Evolutionary conservation across 2,797 vertebrate genomes (phyloP).

Genomic region (Hyperoplus immaculatus): DNA sequence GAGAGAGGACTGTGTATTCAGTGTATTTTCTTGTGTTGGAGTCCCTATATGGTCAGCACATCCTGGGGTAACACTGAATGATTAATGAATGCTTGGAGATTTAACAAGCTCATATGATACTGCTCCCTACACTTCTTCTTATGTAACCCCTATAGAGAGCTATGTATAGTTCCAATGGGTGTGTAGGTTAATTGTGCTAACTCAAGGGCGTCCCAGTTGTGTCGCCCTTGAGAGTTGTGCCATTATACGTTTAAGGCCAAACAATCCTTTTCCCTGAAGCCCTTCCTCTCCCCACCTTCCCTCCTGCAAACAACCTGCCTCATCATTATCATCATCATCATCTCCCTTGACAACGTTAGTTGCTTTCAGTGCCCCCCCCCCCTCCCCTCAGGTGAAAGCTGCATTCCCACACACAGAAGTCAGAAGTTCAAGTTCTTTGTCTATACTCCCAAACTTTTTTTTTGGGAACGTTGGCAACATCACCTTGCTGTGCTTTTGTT

Average conservation of each 20-base stretch:
- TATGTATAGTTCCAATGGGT: conserved; percentile 65
- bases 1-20: conserved; percentile 15
- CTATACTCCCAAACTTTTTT: conserved; percentile 62
- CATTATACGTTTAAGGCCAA: conserved; percentile 45
- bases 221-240: conserved; percentile 44
- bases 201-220: conserved; percentile 63
- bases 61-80: conserved; percentile 69
- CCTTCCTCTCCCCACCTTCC: conserved; percentile 4
- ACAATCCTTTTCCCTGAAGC: conserved; percentile 12
- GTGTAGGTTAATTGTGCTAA: conserved; percentile 70
- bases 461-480: conserved; percentile 38
- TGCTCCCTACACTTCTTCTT: conserved; percentile 23
- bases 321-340: conserved; percentile 56
- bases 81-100: conserved; percentile 68
- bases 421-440: conserved; percentile 55
- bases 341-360: conserved; percentile 60
- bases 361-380: conserved; percentile 38
- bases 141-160: conserved; percentile 51
- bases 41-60: conserved; percentile 47
- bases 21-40: conserved; percentile 27
- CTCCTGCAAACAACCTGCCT: conserved; percentile 62
- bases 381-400: conserved; percentile 48
- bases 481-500: conserved; percentile 53
- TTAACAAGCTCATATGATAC: conserved; percentile 52
- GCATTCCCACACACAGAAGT: conserved; percentile 57